These are phyloP conservation scores for Amphiura filiformis DNA, from an alignment of 35 echinoderm and acorn worm species.

Conservation along the genomic window DNA sequence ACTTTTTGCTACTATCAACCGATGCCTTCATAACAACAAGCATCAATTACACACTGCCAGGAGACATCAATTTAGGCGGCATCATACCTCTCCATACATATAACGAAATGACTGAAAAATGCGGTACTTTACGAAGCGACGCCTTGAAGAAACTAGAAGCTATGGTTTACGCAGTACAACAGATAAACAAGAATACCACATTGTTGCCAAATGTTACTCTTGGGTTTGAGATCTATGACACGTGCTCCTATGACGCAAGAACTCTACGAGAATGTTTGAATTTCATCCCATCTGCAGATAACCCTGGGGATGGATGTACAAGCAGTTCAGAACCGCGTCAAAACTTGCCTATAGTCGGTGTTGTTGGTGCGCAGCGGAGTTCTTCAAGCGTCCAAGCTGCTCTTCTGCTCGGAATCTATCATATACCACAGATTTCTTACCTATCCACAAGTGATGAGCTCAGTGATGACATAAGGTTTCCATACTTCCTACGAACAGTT, in stretches of 20 bases:
- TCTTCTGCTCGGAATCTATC: constrained; percentile 73
- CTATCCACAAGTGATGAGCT: constrained; percentile 93
- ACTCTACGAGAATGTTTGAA: constrained; percentile 72
- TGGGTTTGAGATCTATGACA: constrained; percentile 94
- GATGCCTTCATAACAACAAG: too few relatives aligned
- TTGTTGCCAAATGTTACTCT: constrained; percentile 72
- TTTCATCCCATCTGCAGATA: constrained; percentile 72
- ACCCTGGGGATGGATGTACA: background rate
- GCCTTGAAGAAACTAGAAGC: constrained; percentile 78
- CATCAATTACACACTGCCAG: constrained; percentile 58
- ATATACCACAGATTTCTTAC: constrained; percentile 89
- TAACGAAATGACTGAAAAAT: constrained; percentile 49
- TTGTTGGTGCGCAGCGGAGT: constrained; percentile 87
- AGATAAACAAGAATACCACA: constrained; percentile 70
- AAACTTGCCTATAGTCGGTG: constrained; percentile 34
- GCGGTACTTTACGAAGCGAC: constrained; percentile 48
- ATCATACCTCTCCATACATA: constrained; percentile 81
- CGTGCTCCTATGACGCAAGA: constrained; percentile 71
- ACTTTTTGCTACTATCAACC: too few relatives aligned
- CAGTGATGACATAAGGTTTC: constrained; percentile 71
- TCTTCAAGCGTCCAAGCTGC: constrained; percentile 81
- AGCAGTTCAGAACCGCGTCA: background rate
- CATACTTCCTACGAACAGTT: constrained; percentile 89
- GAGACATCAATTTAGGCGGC: constrained; percentile 82
- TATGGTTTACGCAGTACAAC: constrained; percentile 79